Evolutionary conservation across 1,140 invertebrate genomes (phyloP), one percentile per base, ranked within the genome.

Genomic region (Tetramorium alpestre): DNA sequence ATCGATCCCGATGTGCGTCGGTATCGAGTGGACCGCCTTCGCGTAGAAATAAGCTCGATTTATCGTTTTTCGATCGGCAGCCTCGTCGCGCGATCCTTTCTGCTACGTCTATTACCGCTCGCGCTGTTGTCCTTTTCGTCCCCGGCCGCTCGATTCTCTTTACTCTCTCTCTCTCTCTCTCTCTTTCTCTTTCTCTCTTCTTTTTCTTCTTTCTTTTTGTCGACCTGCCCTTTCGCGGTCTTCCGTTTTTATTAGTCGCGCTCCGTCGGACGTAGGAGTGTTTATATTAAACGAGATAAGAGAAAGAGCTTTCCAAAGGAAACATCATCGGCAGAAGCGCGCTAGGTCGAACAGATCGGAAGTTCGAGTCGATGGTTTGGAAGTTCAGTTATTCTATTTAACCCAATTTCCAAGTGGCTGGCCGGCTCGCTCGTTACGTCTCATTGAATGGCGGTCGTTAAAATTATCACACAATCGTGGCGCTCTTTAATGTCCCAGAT

Each of bases 321-420:
- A 75, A 75, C 16, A 75, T 75, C 64, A 58, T 58, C 69, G 25
- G n/a, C 51, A 33, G 28, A 33, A 25, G 13, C 51, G 44, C 44
- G 38, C 65, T 25, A 25, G n/a, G 60, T 54, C 58, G 16, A 41
- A 25, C 41, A 47, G 72, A 18, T 22, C 44, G 54, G 54, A 84
- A 84, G 80, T 84, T 49, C 80, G 80, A 49, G 3, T 75, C 80
- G 80, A 84, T 60, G 80, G 41, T 44, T 81, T 44, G 38, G 18
- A 73, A 73, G 69, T 60, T 84, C 13, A 58, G 69, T 84, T 62
- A 84, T 73, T 73, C 80, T 73, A 84, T 84, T 84, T 84, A 84
- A 84, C 80, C 80, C 80, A 84, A 73, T 84, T 84, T 75, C 69
- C 25, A 75, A 81, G 60, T 47, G 76, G 58, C 38, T 60, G 54